Evolutionary conservation across 2,888 invertebrate species (phyloP), one percentile per base, ranked within the genome.

Genomic region (Ophion ventricosus): DNA sequence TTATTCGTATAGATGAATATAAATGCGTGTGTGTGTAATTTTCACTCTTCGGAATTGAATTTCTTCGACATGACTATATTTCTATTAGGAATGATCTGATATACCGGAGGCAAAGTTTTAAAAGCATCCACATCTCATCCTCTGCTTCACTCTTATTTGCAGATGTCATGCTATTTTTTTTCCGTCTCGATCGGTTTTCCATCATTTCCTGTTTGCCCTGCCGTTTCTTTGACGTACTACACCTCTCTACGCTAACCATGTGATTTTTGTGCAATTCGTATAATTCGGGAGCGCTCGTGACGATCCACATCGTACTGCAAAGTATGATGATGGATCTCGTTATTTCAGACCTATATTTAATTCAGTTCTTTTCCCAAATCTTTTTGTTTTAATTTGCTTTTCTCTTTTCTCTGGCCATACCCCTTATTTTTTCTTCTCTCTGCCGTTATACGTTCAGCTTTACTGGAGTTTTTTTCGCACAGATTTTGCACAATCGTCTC

Each of bases 361-460:
- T 7, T 64, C 23, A 35, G 78, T 80, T 77, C 40, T 20, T 54
- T 26, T 1, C 57, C 54, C 26, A 17, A 43, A 25, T 17, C 76
- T 83, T 87, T 85, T 77, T 85, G 80, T 84, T 77, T 59, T 82
- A 73, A 82, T 80, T 74, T 59, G 20, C 5, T 59, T 57, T 40
- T 64, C 17, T n/a, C 4, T 70, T 56, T 72, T 25, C 2, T 64
- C 29, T 59, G 25, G 17, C 10, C 26, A 14, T 26, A 49, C 61
- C 17, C 10, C n/a, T 29, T 20, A 23, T 57, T 57, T 7, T 25
- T 10, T 8, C 40, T 49, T 74, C 26, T 75, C 69, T 75, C 70
- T 74, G 66, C 26, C 69, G 23, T 40, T 61, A 5, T 54, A 59
- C n/a, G 26, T 23, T 57, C 26, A 43, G 59, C 29, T 78, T 78